Evolutionary conservation across 1,140 invertebrate genomes (phyloP).

Genomic region (Drosophila seguyi): DNA sequence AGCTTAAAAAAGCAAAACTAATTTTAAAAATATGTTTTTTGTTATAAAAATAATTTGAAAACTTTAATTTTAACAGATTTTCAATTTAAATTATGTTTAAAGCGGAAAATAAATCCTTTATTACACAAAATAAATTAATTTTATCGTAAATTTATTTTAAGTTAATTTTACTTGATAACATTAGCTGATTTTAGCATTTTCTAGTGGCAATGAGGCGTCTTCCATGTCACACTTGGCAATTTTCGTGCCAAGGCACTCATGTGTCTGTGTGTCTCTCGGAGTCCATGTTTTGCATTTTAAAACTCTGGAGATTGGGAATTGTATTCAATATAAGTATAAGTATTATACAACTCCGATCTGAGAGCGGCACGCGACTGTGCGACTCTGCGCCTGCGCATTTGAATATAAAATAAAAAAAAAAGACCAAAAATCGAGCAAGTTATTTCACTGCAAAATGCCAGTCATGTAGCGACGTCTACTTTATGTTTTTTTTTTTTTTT

Average conservation of each 20-base stretch:
- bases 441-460: constrained; percentile 36
- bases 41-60: not conserved
- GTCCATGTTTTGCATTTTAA: constrained; percentile 51
- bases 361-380: constrained; percentile 62
- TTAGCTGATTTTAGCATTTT: not conserved
- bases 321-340: not conserved
- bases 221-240: constrained; percentile 9
- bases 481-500: constrained; percentile 1
- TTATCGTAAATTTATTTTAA: not conserved
- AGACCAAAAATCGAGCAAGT: constrained; percentile 36
- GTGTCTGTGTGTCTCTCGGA: not conserved
- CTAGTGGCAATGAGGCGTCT: constrained; percentile 13
- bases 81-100: no score
- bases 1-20: not conserved
- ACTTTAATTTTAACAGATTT: no score
- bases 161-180: not conserved
- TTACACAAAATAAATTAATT: not conserved
- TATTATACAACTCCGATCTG: constrained; percentile 36
- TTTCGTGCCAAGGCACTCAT: constrained; percentile 49
- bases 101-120: not conserved
- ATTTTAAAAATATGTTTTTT: not conserved
- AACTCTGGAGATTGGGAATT: constrained; percentile 19
- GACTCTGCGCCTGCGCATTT: constrained; percentile 49
- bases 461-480: constrained; percentile 61
- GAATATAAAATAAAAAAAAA: constrained; percentile 8